Conservation (phyloP, 2,888 invertebrate genomes). For the Campaea margaritaria region DNA sequence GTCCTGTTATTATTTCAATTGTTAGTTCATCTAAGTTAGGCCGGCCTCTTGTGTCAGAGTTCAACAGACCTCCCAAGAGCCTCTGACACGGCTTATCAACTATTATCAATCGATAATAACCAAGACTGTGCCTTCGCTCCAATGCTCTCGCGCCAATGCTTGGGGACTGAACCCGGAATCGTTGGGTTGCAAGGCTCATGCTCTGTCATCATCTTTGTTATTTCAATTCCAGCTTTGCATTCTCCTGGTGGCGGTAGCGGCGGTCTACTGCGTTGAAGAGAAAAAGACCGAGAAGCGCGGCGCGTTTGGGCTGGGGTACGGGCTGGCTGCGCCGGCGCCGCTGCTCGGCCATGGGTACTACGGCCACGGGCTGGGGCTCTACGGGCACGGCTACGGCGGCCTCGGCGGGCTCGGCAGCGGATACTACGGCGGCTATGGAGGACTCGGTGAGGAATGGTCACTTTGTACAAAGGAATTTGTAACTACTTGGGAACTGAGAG, state of each 20-base stretch:
- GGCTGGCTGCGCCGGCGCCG: constrained; percentile 47
- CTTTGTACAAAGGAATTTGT: too few relatives aligned
- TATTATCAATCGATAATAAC: too few relatives aligned
- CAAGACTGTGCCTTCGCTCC: too few relatives aligned
- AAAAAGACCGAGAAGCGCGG: constrained; percentile 80
- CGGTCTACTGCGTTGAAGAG: constrained; percentile 70
- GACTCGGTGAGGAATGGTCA: constrained; percentile 43
- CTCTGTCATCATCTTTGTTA: neutral
- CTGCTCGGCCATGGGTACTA: constrained; percentile 51
- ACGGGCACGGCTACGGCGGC: constrained; percentile 56
- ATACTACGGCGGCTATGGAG: constrained; percentile 58
- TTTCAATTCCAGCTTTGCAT: constrained; percentile 63
- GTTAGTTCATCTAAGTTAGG: too few relatives aligned
- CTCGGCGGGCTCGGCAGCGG: constrained; percentile 46
- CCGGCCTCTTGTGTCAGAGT: too few relatives aligned
- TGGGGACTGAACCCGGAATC: too few relatives aligned
- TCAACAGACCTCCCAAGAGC: too few relatives aligned
- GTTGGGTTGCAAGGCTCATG: too few relatives aligned
- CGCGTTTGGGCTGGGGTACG: constrained; percentile 77
- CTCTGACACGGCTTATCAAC: too few relatives aligned
- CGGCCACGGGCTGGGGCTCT: constrained; percentile 60
- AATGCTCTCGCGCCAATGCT: too few relatives aligned
- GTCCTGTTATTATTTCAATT: too few relatives aligned
- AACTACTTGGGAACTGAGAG: too few relatives aligned
- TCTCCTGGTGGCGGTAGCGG: constrained; percentile 63